Evolutionary conservation across 1,140 invertebrate species (phyloP), one percentile per base, ranked within the genome.

Genomic region (Drosophila novamexicana): DNA sequence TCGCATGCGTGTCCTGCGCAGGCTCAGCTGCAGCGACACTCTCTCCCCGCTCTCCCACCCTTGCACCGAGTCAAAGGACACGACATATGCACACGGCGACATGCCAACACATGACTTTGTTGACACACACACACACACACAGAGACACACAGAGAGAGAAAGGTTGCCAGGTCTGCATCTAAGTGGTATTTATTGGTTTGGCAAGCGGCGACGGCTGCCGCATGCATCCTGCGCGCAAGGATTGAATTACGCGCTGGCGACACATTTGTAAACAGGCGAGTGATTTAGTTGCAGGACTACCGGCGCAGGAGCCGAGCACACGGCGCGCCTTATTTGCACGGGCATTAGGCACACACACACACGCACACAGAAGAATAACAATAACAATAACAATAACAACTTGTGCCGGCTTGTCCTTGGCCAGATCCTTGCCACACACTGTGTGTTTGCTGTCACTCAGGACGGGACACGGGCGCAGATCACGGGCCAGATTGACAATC

Each of bases 171-270:
- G 74, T 49, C 69, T 74, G 71, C 56, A 61, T 80, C 70, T 77
- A 88, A 88, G 81, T 88, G 79, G 83, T 89, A 89, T 89, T 88
- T 88, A 84, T 88, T 88, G 84, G 85, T 88, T 88, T 88, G 84
- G 76, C 80, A 78, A 84, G 84, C 84, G 84, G 83, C 83, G 84
- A 88, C 84, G 80, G 80, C 83, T 88, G 83, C 79, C 84, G 69
- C 70, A 77, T 75, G 79, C 82, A 89, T 88, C 84, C 83, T 88
- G 84, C 77, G 64, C 53, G 70, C 84, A 81, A 89, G 84, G 85
- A 88, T 88, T 88, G 80, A 70, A 69, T 88, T 88, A 89, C 84
- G 75, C 84, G 61, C 66, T 83, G 84, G 84, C 85, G 84, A 88
- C 84, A 88, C 84, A 88, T 88, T 88, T 88, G 84, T 88, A 88